These are phyloP conservation scores for Stomatorhinus ivindoensis DNA, from an alignment of 2,113 vertebrate genomes.

Conservation along the genomic window DNA sequence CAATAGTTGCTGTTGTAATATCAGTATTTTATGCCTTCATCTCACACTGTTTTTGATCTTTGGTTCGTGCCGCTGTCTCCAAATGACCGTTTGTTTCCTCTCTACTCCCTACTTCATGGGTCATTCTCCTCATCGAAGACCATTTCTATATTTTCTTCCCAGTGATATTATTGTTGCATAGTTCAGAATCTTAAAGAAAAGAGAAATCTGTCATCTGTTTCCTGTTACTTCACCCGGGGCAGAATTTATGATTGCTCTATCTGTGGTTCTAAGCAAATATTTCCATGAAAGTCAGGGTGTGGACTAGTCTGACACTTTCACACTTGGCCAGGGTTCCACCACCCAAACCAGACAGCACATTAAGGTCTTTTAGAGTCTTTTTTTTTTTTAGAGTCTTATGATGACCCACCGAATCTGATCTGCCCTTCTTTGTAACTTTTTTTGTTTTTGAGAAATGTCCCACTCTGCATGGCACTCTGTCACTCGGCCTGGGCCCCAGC, in stretches of 20 bases:
- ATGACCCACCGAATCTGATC: neutral
- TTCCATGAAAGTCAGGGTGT: conserved; percentile 3
- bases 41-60: neutral
- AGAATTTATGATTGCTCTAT: conserved; percentile 2
- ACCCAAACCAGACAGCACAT: neutral
- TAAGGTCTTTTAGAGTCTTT: neutral
- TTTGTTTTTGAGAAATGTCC: neutral
- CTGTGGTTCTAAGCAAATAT: conserved; percentile 5
- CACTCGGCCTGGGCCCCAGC: neutral
- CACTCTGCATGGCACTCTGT: neutral
- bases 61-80: neutral
- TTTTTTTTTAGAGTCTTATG: neutral
- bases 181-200: neutral
- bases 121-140: too few species aligned
- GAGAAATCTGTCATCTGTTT: neutral
- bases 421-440: neutral
- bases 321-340: neutral
- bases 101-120: neutral
- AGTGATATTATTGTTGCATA: neutral
- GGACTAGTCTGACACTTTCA: neutral
- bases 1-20: neutral
- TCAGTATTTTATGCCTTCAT: neutral
- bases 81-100: neutral
- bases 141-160: neutral
- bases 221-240: conserved; percentile 7